phyloP scores from a whole-genome alignment of 2,797 vertebrate species.

The Pseudochirops corinnae region DNA sequence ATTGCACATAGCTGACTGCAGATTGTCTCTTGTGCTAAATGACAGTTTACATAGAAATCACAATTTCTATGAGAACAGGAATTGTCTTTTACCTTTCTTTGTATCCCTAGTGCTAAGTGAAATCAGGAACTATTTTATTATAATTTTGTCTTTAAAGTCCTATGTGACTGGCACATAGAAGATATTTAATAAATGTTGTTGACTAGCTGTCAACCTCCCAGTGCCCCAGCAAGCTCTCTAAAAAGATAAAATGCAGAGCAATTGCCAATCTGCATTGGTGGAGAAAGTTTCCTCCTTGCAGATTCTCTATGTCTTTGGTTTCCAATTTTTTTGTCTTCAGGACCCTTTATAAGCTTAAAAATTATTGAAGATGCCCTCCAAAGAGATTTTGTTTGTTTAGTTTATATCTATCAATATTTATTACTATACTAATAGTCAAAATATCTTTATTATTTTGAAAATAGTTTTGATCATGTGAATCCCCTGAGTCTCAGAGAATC shows the following conservation, averaged over 20 bases:
- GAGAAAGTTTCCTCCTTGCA: neutral
- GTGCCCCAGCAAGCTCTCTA: neutral
- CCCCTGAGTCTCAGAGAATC: neutral
- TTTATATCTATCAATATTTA: neutral
- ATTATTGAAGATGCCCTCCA: neutral
- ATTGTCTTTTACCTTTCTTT: neutral
- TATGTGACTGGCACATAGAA: neutral
- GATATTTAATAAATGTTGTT: neutral
- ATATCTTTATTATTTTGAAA: neutral
- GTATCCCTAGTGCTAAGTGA: neutral
- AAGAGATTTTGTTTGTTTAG: neutral
- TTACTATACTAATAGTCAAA: neutral
- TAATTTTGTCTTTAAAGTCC: no score
- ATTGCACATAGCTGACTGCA: neutral
- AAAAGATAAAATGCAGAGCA: neutral
- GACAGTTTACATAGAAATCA: neutral
- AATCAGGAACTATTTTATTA: neutral
- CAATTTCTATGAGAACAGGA: neutral
- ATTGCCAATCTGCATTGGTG: neutral
- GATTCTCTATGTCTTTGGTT: neutral
- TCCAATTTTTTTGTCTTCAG: neutral
- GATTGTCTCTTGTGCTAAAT: neutral
- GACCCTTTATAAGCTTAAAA: neutral
- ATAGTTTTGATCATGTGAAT: neutral
- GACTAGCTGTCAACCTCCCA: neutral